Evolutionary conservation across 2,888 invertebrate genomes (phyloP).

Genomic region (Caenorhabditis sp.): DNA sequence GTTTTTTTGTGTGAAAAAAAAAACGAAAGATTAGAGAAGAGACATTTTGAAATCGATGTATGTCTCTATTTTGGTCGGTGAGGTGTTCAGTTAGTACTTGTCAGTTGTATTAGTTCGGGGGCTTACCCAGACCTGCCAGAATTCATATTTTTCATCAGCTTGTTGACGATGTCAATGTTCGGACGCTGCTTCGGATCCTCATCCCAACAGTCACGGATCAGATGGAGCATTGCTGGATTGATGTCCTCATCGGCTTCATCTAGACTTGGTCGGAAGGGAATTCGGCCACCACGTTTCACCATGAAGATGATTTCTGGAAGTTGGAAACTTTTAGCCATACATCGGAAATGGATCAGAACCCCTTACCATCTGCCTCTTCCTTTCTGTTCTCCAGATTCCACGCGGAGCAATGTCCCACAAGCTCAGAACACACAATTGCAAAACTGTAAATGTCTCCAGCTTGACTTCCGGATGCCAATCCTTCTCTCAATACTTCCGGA

Average conservation of each 20-base stretch:
- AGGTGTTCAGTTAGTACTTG: conserved; percentile 11
- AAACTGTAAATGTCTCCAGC: conserved; percentile 68
- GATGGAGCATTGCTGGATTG: conserved; percentile 78
- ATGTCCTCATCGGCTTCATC: conserved; percentile 72
- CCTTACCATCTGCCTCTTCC: conserved; percentile 71
- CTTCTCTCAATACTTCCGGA: conserved; percentile 76
- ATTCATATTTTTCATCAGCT: conserved; percentile 79
- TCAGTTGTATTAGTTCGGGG: conserved; percentile 17
- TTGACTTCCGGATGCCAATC: conserved; percentile 64
- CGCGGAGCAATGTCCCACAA: conserved; percentile 67
- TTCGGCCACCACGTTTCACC: conserved; percentile 76
- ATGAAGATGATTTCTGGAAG: conserved; percentile 77
- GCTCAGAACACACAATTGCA: conserved; percentile 74
- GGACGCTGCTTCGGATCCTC: conserved; percentile 79
- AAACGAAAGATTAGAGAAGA: conserved; percentile 19
- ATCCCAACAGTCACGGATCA: conserved; percentile 81
- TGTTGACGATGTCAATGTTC: conserved; percentile 74
- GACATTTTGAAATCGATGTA: neutral
- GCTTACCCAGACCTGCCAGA: conserved; percentile 72
- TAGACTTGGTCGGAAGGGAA: conserved; percentile 70
- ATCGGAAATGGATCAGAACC: neutral
- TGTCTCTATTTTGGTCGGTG: neutral
- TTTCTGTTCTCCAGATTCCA: conserved; percentile 77
- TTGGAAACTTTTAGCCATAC: too few species aligned
- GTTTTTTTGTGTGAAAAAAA: conserved; percentile 19